Evolutionary conservation across 1,140 invertebrate species (phyloP), one percentile per base, ranked within the genome.

Genomic region (Lasaia peninsularis): DNA sequence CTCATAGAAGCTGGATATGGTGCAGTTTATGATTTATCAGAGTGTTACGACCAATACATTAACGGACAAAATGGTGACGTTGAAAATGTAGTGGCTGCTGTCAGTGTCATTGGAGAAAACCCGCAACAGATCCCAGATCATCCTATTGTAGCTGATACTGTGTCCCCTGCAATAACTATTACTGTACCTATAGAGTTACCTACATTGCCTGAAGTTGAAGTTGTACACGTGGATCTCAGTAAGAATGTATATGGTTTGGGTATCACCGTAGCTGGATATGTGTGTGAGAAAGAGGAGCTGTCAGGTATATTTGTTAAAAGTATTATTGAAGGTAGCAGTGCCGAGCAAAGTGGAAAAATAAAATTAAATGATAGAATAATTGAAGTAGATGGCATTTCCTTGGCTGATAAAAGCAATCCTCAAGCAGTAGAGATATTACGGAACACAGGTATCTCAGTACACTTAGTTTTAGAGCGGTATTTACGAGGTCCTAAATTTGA

Each of bases 271-370:
- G 92, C 92, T 7, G 93, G 93, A 5, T 93, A 93, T 79, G 92
- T 93, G 0, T 93, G 93, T 77, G 93, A 93, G 69, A 91, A 93
- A 63, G 96, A 97, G 87, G 97, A 98, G 86, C 90, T 98, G 2
- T 97, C 96, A 52, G 96, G 96, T 16, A 98, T 99, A 71, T 99
- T 98, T 91, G 96, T 99, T 1, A 98, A 98, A 90, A 97, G 96
- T 82, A 95, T 99, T 54, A 96, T 96, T 65, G 94, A 96, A 80
- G 96, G 96, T 8, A 98, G 96, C 88, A 96, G 96, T 67, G 98
- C 97, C 16, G 95, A 96, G 77, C 88, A 94, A 60, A 96, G 95
- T 84, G 94, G 94, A n/a, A 92, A 94, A 80, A 97, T 98, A 68
- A 93, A 93, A 79, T 92, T 98, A 32, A 98, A 98, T 81, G 98